Percentiles rank a stretch among this genome's conserved stretches.
phyloP scores from a whole-genome alignment of 2,113 vertebrate species.

The Mirounga angustirostris region DNA sequence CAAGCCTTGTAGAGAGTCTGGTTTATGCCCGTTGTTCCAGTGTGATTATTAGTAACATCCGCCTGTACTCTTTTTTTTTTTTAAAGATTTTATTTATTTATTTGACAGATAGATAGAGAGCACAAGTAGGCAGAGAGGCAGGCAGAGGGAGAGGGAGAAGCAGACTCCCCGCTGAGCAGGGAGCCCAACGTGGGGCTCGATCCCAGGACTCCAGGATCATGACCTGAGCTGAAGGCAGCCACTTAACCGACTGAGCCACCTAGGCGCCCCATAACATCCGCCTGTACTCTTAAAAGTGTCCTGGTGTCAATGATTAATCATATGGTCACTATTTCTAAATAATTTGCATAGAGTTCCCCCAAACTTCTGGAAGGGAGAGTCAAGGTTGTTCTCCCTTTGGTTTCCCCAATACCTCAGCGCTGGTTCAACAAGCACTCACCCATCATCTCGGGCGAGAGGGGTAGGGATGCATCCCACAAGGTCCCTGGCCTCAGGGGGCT shows the following conservation, averaged over 20 bases:
- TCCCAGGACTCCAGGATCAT: no score
- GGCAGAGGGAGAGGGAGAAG: no score
- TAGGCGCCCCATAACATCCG: background rate
- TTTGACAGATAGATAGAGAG: no score
- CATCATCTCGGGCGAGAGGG: background rate
- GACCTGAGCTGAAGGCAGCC: no score
- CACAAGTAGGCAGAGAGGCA: no score
- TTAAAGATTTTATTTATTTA: no score
- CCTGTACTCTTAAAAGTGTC: background rate
- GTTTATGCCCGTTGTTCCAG: background rate
- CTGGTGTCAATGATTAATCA: background rate
- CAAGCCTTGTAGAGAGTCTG: background rate
- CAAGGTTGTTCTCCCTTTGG: background rate
- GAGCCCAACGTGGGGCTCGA: no score
- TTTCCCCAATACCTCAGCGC: background rate
- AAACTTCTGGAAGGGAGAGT: background rate
- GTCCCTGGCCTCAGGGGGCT: no score
- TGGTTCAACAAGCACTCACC: background rate
- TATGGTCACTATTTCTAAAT: background rate
- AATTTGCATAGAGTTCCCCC: background rate
- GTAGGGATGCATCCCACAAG: accelerated
- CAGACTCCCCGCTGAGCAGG: no score
- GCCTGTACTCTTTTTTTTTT: background rate
- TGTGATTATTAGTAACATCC: background rate
- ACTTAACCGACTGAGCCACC: no score